Conservation (phyloP, 2,113 vertebrate species). For the Chlamydotis undulata region DNA sequence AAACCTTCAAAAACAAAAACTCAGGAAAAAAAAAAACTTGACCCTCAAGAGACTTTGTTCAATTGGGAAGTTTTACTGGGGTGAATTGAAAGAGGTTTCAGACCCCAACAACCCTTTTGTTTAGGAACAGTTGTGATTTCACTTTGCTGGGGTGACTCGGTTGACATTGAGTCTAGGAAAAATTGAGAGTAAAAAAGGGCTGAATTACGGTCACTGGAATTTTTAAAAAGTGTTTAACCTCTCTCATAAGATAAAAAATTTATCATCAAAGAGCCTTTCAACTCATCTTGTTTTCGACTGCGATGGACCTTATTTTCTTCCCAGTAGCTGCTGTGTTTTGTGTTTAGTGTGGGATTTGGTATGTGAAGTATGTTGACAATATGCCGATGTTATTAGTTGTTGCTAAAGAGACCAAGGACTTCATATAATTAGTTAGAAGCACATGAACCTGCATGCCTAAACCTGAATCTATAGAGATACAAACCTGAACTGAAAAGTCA, state of each 20-base stretch:
- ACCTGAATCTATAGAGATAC: background rate
- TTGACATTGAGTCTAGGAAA: background rate
- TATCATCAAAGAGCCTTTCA: background rate
- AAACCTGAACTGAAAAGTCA: background rate
- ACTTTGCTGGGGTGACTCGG: background rate
- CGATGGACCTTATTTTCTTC: no score
- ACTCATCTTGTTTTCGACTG: background rate
- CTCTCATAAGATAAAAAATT: background rate
- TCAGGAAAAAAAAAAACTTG: background rate
- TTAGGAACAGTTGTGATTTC: background rate
- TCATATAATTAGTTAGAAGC: background rate
- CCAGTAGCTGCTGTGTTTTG: no score
- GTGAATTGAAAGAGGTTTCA: background rate
- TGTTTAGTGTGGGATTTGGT: no score
- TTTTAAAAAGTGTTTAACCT: background rate
- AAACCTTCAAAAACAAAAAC: background rate
- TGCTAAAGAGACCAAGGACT: background rate
- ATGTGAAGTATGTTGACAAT: no score
- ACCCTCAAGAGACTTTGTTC: background rate
- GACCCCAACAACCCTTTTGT: background rate
- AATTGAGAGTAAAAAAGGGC: background rate
- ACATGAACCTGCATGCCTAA: background rate
- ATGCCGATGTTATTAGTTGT: no score
- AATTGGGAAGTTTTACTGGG: background rate
- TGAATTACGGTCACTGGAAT: background rate